Base-by-base conservation (phyloP, 2,888 invertebrate species). In the Platynereis dumerilii region DNA sequence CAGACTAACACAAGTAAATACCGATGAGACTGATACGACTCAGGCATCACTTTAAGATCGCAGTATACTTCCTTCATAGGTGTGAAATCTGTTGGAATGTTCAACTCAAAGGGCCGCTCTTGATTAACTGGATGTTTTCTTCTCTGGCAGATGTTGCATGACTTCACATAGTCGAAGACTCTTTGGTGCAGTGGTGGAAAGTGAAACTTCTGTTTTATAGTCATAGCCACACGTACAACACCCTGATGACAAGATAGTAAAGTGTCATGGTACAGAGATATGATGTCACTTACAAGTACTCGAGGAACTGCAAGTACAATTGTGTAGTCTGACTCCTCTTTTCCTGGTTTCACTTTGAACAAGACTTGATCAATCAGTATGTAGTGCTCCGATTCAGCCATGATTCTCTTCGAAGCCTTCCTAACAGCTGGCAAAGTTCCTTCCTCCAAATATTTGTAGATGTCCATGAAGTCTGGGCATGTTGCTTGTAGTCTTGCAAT, bases 1-100 rank as follows among this genome's bases (percentile, higher is more conserved):
- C 55, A 55, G 5, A n/a, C n/a, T 12, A 55, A 17, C 22, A 55
- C 55, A 12, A 55, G 2, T 24, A 55, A 26, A 24, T 55, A 27
- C 17, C 55, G 2, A 26, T 26, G 27, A 55, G 7, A 10, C 17
- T n/a, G 20, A 48, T 7, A 12, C 7, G 48, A 48, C 3, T 5
- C 10, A 5, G n/a, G n/a, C n/a, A n/a, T n/a, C n/a, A n/a, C n/a
- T n/a, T n/a, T n/a, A n/a, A n/a, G n/a, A n/a, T n/a, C 3, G n/a
- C 48, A 48, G 2, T 24, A 24, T 55, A 3, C 17, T 55, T 5
- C 3, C 7, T 52, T 10, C 42, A 42, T 42, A 12, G 42, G 42
- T 10, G 10, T 12, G 17, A 12, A 42, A 10, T 17, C 42, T 42
- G 42, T 17, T 42, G 42, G 42, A 42, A 42, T 42, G 12, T 17